phyloP scores from a whole-genome alignment of 2,888 invertebrate genomes.

The Eupithecia subfuscata region DNA sequence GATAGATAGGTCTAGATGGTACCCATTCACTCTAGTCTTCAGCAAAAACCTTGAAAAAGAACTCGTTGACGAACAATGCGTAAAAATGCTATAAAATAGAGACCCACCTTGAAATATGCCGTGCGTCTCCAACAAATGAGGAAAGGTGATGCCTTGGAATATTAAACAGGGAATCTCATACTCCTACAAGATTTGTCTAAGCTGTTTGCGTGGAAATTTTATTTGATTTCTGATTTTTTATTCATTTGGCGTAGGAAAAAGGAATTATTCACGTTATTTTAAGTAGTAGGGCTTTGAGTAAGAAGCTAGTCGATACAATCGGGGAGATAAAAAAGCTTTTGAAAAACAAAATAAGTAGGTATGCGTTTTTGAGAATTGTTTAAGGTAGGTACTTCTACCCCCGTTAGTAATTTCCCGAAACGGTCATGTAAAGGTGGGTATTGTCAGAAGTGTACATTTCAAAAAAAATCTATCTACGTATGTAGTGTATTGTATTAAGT shows the following conservation, averaged over 20 bases:
- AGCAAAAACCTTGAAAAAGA: too few relatives aligned
- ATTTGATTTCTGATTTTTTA: not conserved
- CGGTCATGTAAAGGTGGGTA: too few relatives aligned
- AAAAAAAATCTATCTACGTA: too few relatives aligned
- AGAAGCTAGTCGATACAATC: too few relatives aligned
- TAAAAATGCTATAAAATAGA: not conserved
- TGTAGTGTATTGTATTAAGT: too few relatives aligned
- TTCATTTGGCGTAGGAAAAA: not conserved
- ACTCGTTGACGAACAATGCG: not conserved
- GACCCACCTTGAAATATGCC: conserved; percentile 36
- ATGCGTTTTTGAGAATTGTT: too few relatives aligned
- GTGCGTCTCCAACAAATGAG: conserved; percentile 31
- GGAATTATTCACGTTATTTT: not conserved
- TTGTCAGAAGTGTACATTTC: not conserved
- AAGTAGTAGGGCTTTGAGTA: not conserved
- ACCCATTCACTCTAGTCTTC: too few relatives aligned
- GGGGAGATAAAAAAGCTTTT: too few relatives aligned
- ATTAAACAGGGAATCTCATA: conserved; percentile 27
- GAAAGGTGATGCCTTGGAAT: conserved; percentile 30
- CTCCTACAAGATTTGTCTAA: conserved; percentile 17
- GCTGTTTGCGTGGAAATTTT: conserved; percentile 1
- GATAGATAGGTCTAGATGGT: too few relatives aligned
- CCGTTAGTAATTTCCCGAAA: too few relatives aligned
- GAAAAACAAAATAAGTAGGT: too few relatives aligned
- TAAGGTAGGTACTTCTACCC: too few relatives aligned